phyloP scores from a whole-genome alignment of 2,797 vertebrate genomes.

The Eupleurogrammus muticus region DNA sequence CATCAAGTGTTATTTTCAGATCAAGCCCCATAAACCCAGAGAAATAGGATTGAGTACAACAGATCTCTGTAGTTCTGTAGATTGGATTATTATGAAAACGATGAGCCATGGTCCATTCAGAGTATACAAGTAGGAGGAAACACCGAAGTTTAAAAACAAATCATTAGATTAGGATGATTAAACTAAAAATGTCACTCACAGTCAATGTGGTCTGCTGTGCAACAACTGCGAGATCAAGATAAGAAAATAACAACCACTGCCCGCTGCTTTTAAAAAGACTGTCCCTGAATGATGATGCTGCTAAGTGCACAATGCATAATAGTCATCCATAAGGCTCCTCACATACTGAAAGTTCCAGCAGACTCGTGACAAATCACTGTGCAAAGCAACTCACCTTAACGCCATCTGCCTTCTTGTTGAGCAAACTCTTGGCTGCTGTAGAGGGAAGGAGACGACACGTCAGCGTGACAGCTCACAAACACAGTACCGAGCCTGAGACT shows the following conservation, averaged over 20 bases:
- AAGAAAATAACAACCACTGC: constrained; percentile 36
- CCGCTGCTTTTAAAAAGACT: constrained; percentile 53
- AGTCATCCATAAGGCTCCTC: constrained; percentile 50
- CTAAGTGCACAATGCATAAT: constrained; percentile 62
- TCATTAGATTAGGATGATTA: constrained; percentile 15
- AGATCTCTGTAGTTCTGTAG: constrained; percentile 13
- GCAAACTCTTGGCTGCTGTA: constrained; percentile 97
- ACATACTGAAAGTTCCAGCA: constrained; percentile 51
- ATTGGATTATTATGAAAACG: constrained; percentile 26
- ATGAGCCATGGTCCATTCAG: constrained; percentile 20
- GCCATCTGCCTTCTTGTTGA: constrained; percentile 95
- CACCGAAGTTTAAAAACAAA: not conserved
- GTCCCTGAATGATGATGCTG: constrained; percentile 71
- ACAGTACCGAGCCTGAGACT: constrained; percentile 31
- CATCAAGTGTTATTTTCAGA: constrained; percentile 38
- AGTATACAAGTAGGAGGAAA: constrained; percentile 31
- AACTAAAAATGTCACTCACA: constrained; percentile 13
- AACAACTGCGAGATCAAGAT: constrained; percentile 23
- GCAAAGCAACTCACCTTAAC: constrained; percentile 91
- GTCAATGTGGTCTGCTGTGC: constrained; percentile 6
- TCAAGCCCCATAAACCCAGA: constrained; percentile 27
- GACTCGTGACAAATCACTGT: constrained; percentile 56
- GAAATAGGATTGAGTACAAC: constrained; percentile 21
- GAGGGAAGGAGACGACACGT: constrained; percentile 60
- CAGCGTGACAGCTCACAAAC: constrained; percentile 39